phyloP scores from a whole-genome alignment of 2,113 vertebrate genomes.

The Alosa alosa region DNA sequence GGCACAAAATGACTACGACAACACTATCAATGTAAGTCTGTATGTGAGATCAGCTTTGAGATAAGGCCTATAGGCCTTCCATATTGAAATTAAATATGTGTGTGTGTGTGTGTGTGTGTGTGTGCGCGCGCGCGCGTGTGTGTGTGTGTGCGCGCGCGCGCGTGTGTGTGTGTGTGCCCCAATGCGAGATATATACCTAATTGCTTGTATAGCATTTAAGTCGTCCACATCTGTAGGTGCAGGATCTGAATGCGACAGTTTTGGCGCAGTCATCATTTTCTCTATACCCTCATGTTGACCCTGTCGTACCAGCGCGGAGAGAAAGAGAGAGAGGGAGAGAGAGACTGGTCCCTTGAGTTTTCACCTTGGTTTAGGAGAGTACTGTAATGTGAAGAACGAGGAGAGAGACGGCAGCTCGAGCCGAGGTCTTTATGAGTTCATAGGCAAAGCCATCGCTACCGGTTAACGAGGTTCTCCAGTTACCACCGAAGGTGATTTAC shows the following conservation, averaged over 20 bases:
- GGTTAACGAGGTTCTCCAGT: neutral
- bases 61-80: no score
- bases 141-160: neutral
- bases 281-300: neutral
- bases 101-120: neutral
- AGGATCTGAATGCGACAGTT: neutral
- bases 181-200: neutral
- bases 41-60: no score
- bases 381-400: neutral
- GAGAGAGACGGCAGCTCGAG: neutral
- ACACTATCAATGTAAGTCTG: no score
- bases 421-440: constrained; percentile 12
- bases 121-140: neutral
- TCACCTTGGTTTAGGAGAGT: constrained; percentile 10
- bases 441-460: neutral
- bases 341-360: neutral
- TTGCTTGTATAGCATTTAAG: neutral
- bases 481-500: neutral
- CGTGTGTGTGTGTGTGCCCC: neutral
- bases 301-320: neutral
- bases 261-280: constrained; percentile 17
- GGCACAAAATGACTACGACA: no score
- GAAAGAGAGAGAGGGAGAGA: constrained; percentile 6
- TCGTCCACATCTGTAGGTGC: neutral
- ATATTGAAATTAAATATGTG: neutral